Conservation (phyloP, 1,140 invertebrate species). For the Drosophila guanche region DNA sequence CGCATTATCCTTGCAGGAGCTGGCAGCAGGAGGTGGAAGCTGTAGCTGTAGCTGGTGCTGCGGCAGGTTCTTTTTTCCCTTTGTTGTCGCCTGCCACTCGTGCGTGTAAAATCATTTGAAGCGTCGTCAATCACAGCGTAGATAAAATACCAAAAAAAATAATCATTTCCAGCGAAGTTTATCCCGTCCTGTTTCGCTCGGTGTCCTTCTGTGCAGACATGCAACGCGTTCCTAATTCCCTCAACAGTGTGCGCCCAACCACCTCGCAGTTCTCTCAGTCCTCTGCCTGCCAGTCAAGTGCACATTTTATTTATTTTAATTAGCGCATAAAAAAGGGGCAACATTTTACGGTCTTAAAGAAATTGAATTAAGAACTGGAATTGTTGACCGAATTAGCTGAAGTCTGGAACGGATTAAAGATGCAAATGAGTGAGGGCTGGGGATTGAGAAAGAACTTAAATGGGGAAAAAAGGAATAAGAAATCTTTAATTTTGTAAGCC, state of each 20-base stretch:
- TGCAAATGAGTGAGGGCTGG: slow-evolving; percentile 49
- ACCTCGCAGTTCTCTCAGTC: neutral
- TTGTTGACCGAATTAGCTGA: slow-evolving; percentile 1
- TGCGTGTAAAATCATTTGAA: slow-evolving; percentile 79
- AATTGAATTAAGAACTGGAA: slow-evolving; percentile 46
- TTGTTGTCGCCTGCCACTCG: slow-evolving; percentile 56
- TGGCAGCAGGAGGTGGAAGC: neutral
- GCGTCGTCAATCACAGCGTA: slow-evolving; percentile 75
- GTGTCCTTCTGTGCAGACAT: slow-evolving; percentile 57
- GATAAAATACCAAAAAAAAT: slow-evolving; percentile 55
- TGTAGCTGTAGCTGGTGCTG: slow-evolving; percentile 21
- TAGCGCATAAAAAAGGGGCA: slow-evolving; percentile 41
- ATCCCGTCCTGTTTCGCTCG: slow-evolving; percentile 17
- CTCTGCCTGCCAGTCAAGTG: slow-evolving; percentile 44
- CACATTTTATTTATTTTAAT: slow-evolving; percentile 79
- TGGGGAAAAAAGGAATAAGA: too few species aligned
- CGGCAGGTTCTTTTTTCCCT: slow-evolving; percentile 46
- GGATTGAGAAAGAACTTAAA: too few species aligned
- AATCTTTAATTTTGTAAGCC: too few species aligned
- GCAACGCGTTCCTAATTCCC: slow-evolving; percentile 62
- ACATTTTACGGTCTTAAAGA: slow-evolving; percentile 34
- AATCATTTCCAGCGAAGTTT: slow-evolving; percentile 50
- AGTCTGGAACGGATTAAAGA: slow-evolving; percentile 26
- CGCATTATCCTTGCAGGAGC: slow-evolving; percentile 64
- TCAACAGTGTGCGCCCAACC: neutral